A percentile compares a stretch with the other conserved stretches of the same genome.
Conservation (phyloP, 2,888 invertebrate species). For the Poecilobothrus nobilitatus region DNA sequence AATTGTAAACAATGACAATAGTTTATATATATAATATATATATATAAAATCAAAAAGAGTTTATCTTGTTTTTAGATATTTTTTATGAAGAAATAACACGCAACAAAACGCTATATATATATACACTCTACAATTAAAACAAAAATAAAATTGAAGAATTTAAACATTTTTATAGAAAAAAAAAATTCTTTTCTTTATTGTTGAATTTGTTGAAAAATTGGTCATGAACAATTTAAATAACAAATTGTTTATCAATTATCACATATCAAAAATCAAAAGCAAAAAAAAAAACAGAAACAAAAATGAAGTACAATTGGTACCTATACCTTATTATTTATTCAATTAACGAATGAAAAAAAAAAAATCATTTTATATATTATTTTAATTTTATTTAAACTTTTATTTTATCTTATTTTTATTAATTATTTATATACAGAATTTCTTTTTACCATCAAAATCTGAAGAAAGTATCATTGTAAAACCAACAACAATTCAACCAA, state of each 20-base stretch:
- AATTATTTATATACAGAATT: background rate
- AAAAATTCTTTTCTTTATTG: too few relatives aligned
- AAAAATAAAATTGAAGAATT: too few relatives aligned
- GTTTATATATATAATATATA: too few relatives aligned
- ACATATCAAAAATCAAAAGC: background rate
- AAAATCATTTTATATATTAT: too few relatives aligned
- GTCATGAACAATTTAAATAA: background rate
- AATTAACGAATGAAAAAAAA: too few relatives aligned
- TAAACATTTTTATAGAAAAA: too few relatives aligned
- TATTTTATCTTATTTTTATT: too few relatives aligned
- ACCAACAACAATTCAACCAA: conserved; percentile 3
- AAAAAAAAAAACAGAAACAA: background rate
- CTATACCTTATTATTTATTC: too few relatives aligned
- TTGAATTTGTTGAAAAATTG: background rate
- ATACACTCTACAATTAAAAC: too few relatives aligned
- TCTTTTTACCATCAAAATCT: background rate
- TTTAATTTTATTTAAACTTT: too few relatives aligned
- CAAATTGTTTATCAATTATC: conserved; percentile 3
- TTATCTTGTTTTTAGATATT: background rate
- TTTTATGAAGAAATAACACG: background rate
- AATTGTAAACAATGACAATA: background rate
- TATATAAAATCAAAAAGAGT: background rate
- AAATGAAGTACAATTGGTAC: background rate
- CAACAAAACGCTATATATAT: background rate
- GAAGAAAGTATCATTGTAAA: background rate